Evolutionary conservation across 1,140 invertebrate genomes (phyloP).

Genomic region (Hypsibius dujardini): DNA sequence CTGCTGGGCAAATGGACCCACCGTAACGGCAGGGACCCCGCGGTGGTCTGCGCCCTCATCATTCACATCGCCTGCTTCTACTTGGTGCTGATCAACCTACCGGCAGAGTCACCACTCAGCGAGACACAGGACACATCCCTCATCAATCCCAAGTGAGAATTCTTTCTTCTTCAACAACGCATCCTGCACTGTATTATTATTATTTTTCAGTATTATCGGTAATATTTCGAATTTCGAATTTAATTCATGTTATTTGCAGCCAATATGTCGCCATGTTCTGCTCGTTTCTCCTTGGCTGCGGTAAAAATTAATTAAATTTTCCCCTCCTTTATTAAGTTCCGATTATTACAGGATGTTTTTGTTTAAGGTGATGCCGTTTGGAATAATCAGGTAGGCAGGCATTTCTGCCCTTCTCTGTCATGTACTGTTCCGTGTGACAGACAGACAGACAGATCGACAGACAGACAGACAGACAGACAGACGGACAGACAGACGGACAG

Average conservation of each 20-base stretch:
- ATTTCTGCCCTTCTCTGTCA: conserved; percentile 17
- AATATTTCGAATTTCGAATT: neutral
- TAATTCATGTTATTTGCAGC: conserved; percentile 33
- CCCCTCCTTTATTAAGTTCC: neutral
- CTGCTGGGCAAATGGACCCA: conserved; percentile 67
- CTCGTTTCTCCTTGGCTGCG: conserved; percentile 76
- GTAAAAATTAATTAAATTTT: conserved; percentile 30
- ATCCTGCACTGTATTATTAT: no score
- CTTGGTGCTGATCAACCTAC: conserved; percentile 68
- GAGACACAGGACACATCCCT: conserved; percentile 41
- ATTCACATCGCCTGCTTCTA: conserved; percentile 60
- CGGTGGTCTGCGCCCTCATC: conserved; percentile 62
- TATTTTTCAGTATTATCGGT: no score
- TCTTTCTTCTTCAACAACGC: neutral
- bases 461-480: no score
- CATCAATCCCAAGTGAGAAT: conserved; percentile 37
- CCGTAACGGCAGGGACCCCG: conserved; percentile 62
- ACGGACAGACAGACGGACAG: neutral
- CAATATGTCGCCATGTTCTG: conserved; percentile 58
- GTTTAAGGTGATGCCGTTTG: conserved; percentile 56
- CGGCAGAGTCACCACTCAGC: conserved; percentile 51
- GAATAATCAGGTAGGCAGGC: conserved; percentile 54
- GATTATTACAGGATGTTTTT: neutral
- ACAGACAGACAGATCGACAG: no score
- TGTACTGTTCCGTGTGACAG: no score